These are phyloP conservation scores for Chrysogorgia sp. DNA, from an alignment of 92 coral and sea anemone species.

Conservation along the genomic window DNA sequence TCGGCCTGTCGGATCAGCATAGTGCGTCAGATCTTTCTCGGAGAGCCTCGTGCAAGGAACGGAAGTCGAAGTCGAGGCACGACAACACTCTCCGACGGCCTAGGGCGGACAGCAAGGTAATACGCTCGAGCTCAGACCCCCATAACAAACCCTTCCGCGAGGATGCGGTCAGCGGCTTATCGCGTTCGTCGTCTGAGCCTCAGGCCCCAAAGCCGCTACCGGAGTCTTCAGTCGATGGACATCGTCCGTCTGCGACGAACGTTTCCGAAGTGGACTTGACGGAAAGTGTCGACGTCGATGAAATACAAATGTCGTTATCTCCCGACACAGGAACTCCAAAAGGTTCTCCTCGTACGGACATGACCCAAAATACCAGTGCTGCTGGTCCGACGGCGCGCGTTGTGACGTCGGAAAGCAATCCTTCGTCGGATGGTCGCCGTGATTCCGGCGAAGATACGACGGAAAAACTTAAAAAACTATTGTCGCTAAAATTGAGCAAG, in stretches of 20 bases:
- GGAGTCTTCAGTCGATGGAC: conserved; percentile 22
- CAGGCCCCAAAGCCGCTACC: conserved; percentile 63
- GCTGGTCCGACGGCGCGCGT: not conserved
- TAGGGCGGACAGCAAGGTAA: conserved; percentile 71
- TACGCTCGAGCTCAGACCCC: conserved; percentile 93
- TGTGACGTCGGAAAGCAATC: not conserved
- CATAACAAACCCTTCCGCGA: conserved; percentile 76
- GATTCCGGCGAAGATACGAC: conserved; percentile 2
- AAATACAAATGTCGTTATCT: conserved; percentile 40
- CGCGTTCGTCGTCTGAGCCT: conserved; percentile 90
- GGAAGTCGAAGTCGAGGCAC: conserved; percentile 23
- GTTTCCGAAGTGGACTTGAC: conserved; percentile 28
- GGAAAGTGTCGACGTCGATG: conserved; percentile 33
- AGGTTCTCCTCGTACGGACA: not conserved
- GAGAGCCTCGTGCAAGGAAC: conserved; percentile 53
- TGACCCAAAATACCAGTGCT: not conserved
- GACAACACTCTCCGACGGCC: conserved; percentile 29
- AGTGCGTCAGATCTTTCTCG: conserved; percentile 28
- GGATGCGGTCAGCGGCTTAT: conserved; percentile 61
- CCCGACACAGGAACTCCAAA: conserved; percentile 25
- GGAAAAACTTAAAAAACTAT: conserved; percentile 13
- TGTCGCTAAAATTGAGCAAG: conserved; percentile 25
- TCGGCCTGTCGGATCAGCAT: conserved; percentile 22
- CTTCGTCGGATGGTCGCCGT: not conserved
- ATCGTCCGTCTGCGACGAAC: conserved; percentile 26